phyloP scores from a whole-genome alignment of 2,888 invertebrate species.

The Meiosimyza platycephala region DNA sequence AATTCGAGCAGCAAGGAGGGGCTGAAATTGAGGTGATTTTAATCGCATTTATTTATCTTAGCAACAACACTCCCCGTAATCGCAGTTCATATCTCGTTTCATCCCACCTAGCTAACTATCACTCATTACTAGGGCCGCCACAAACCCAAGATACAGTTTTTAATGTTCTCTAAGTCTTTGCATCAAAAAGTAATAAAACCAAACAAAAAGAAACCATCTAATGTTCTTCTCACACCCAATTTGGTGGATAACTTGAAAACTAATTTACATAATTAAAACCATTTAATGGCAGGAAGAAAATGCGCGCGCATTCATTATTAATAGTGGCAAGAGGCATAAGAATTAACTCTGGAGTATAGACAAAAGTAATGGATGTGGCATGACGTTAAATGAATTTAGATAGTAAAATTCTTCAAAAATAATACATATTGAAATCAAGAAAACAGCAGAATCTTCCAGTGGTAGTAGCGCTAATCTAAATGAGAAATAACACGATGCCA shows the following conservation, averaged over 20 bases:
- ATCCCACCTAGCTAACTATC: neutral
- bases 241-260: conserved; percentile 43
- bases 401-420: no score
- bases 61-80: no score
- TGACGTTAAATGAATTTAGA: no score
- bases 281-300: neutral
- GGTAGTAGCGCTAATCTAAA: no score
- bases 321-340: neutral
- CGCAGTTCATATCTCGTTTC: neutral
- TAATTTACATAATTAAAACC: conserved; percentile 54
- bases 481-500: no score
- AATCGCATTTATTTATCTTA: conserved; percentile 31
- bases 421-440: no score
- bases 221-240: conserved; percentile 60
- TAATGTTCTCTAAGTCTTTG: conserved; percentile 12
- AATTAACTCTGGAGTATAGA: neutral
- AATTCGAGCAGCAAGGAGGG: neutral
- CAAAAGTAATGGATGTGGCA: no score
- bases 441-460: no score
- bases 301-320: conserved; percentile 33
- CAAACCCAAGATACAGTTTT: neutral
- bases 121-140: no score
- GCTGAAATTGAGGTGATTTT: conserved; percentile 25
- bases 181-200: conserved; percentile 23
- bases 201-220: conserved; percentile 6